phyloP scores from a whole-genome alignment of 2,797 vertebrate species.

The Naso thynnoides region DNA sequence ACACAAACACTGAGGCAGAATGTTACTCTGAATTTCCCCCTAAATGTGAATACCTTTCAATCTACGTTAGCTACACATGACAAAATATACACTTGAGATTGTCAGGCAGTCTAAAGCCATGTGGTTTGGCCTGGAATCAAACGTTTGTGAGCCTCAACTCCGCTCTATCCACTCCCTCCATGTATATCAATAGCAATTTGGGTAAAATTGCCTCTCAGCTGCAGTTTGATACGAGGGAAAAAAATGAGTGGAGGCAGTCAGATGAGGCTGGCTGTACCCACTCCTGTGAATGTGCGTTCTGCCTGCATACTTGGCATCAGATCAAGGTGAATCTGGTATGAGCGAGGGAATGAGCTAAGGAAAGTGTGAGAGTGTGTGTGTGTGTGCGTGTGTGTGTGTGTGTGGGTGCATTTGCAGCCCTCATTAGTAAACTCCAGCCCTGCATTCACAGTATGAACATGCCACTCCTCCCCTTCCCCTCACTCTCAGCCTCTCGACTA shows the following conservation, averaged over 20 bases:
- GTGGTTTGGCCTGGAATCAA: slow-evolving; percentile 47
- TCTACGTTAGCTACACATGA: slow-evolving; percentile 19
- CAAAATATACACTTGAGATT: slow-evolving; percentile 35
- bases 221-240: slow-evolving; percentile 51
- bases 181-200: slow-evolving; percentile 54
- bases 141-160: slow-evolving; percentile 26
- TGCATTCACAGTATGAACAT: slow-evolving; percentile 87
- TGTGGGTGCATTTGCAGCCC: slow-evolving; percentile 73
- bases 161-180: slow-evolving; percentile 8
- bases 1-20: slow-evolving; percentile 5
- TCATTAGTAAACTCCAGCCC: slow-evolving; percentile 90
- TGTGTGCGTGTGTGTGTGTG: slow-evolving; percentile 49
- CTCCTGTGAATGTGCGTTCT: slow-evolving; percentile 59
- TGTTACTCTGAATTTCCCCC: slow-evolving; percentile 10
- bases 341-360: slow-evolving; percentile 64
- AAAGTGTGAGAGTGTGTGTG: slow-evolving; percentile 58
- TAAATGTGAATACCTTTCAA: slow-evolving; percentile 17
- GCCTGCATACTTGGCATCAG: slow-evolving; percentile 86
- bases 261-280: slow-evolving; percentile 72
- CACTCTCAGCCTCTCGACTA: slow-evolving; percentile 85
- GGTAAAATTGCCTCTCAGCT: slow-evolving; percentile 49
- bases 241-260: slow-evolving; percentile 52
- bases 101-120: slow-evolving; percentile 26
- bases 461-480: slow-evolving; percentile 84
- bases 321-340: slow-evolving; percentile 86